Evolutionary conservation across 2,797 vertebrate species (phyloP).

Genomic region (Lithobates pipiens): DNA sequence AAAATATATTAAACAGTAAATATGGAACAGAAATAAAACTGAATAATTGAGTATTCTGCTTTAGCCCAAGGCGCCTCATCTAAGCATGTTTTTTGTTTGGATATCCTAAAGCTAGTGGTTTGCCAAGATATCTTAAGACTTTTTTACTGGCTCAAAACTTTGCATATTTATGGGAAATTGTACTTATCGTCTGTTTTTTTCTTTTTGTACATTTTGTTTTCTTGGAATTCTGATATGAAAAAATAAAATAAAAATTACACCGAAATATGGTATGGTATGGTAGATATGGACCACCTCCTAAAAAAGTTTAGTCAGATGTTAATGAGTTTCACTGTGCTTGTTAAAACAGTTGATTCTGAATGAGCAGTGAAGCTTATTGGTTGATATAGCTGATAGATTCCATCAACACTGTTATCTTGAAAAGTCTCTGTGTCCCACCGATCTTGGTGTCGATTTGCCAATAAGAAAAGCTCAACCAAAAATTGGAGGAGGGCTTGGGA

Average conservation of each 20-base stretch:
- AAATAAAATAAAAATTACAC: background rate
- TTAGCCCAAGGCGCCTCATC: background rate
- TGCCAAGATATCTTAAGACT: conserved; percentile 22
- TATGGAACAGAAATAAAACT: conserved; percentile 27
- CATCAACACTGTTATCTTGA: too few relatives aligned
- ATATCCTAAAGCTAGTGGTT: background rate
- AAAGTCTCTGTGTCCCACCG: too few relatives aligned
- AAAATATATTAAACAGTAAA: conserved; percentile 29
- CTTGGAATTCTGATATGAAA: background rate
- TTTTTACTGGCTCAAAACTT: background rate
- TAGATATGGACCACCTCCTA: too few relatives aligned
- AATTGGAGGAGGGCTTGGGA: too few relatives aligned
- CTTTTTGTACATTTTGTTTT: conserved; percentile 10
- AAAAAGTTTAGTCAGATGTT: too few relatives aligned
- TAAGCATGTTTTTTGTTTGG: conserved; percentile 12
- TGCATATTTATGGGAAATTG: background rate
- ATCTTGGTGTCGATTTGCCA: too few relatives aligned
- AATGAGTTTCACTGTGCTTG: too few relatives aligned
- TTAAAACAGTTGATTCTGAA: too few relatives aligned
- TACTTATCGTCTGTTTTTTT: background rate
- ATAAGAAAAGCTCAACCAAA: too few relatives aligned
- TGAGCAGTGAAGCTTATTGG: too few relatives aligned
- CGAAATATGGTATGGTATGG: background rate
- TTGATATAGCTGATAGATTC: too few relatives aligned
- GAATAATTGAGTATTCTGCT: conserved; percentile 36